Percentiles rank a stretch among this genome's conserved stretches.
These are phyloP conservation scores for Epinotia ramella DNA, from an alignment of 2,888 invertebrate genomes.

Conservation along the genomic window DNA sequence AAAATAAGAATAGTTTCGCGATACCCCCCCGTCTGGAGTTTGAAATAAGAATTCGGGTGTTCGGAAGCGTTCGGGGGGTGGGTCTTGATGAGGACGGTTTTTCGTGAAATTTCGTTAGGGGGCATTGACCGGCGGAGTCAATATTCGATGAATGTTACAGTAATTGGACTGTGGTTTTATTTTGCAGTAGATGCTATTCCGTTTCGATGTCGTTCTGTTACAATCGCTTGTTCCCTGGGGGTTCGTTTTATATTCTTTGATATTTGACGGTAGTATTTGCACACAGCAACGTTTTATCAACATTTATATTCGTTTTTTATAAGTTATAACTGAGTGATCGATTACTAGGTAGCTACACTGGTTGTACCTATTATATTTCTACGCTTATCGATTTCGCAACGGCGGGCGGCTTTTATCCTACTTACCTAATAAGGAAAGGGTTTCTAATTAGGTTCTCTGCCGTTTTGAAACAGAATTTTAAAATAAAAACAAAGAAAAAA, in stretches of 20 bases:
- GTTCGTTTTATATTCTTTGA: slow-evolving; percentile 12
- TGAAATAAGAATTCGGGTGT: slow-evolving; percentile 84
- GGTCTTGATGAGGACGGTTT: slow-evolving; percentile 83
- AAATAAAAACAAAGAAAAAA: too few relatives aligned
- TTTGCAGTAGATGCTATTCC: slow-evolving; percentile 42
- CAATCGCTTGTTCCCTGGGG: slow-evolving; percentile 10
- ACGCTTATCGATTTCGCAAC: too few relatives aligned
- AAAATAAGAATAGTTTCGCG: slow-evolving; percentile 85
- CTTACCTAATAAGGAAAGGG: too few relatives aligned
- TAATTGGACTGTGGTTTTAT: slow-evolving; percentile 72
- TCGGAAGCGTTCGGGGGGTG: slow-evolving; percentile 78
- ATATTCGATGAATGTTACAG: slow-evolving; percentile 78
- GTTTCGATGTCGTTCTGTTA: slow-evolving; percentile 26
- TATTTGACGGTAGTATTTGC: slow-evolving; percentile 15
- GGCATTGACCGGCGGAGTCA: slow-evolving; percentile 79
- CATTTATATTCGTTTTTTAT: not conserved
- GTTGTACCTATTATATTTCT: too few relatives aligned
- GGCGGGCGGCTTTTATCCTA: too few relatives aligned
- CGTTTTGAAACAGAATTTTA: too few relatives aligned
- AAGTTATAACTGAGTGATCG: not conserved
- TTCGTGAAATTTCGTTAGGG: slow-evolving; percentile 82
- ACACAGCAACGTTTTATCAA: slow-evolving; percentile 2
- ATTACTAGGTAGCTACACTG: not conserved
- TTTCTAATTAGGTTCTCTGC: too few relatives aligned
- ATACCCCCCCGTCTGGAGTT: slow-evolving; percentile 82